Conservation (phyloP, 2,888 invertebrate genomes). For the Balanococcus diminutus region DNA sequence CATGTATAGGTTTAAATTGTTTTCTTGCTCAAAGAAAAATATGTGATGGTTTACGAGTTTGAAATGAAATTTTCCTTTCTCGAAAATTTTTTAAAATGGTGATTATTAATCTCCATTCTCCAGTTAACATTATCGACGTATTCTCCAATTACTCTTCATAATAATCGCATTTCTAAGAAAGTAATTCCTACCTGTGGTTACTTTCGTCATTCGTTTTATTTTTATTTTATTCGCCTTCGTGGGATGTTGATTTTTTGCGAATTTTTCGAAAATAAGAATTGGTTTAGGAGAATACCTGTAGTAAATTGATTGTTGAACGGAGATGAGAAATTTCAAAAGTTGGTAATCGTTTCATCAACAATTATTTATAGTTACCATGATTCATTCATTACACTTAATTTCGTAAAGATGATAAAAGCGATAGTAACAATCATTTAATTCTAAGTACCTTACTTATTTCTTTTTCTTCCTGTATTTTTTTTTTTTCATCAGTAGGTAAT, state of each 20-base stretch:
- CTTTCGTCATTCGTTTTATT: neutral
- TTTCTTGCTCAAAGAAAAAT: neutral
- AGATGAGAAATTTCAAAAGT: neutral
- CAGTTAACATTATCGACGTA: no score
- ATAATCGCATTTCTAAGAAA: no score
- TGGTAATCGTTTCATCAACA: neutral
- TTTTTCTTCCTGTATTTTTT: neutral
- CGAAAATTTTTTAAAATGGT: no score
- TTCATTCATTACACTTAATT: slow-evolving; percentile 25
- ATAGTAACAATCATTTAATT: slow-evolving; percentile 41
- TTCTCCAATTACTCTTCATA: no score
- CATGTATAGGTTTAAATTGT: neutral
- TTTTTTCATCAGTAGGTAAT: no score
- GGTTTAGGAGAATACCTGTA: neutral
- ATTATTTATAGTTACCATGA: slow-evolving; percentile 37
- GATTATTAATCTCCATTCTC: no score
- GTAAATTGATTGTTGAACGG: neutral
- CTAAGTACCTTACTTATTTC: neutral
- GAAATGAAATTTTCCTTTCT: neutral
- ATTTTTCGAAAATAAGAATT: neutral
- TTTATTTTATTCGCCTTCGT: neutral
- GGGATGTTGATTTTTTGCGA: neutral
- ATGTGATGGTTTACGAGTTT: neutral
- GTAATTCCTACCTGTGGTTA: neutral
- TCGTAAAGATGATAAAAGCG: slow-evolving; percentile 33